A percentile compares a stretch with the other conserved stretches of the same genome.
phyloP scores from a whole-genome alignment of 2,113 vertebrate genomes.

The Heloderma charlesbogerti region DNA sequence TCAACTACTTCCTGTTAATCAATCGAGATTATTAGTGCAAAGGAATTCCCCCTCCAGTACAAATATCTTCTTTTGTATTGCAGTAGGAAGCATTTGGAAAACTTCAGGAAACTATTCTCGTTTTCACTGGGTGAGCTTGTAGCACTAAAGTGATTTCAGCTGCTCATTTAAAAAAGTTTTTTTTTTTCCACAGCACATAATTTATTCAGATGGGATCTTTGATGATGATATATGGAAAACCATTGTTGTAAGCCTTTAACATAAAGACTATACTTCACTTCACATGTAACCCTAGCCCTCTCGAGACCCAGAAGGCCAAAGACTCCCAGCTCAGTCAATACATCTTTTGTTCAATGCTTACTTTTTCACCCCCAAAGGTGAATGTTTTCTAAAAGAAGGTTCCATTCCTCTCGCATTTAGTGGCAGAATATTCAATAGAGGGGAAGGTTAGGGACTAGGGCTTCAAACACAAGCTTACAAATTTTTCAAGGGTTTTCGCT shows the following conservation, averaged over 20 bases:
- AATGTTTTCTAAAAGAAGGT: not conserved
- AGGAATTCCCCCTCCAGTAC: not conserved
- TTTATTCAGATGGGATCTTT: constrained; percentile 15
- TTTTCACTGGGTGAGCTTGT: constrained; percentile 21
- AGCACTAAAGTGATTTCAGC: constrained; percentile 41
- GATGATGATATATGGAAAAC: constrained; percentile 48
- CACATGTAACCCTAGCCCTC: constrained; percentile 24
- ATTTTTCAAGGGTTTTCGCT: not conserved
- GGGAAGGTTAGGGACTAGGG: not conserved
- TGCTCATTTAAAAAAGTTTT: not conserved
- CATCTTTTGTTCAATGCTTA: not conserved
- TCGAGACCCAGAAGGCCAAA: constrained; percentile 7
- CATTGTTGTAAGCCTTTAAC: constrained; percentile 24
- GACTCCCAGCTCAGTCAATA: not conserved
- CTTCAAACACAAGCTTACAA: not conserved
- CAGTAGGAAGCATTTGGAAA: constrained; percentile 45
- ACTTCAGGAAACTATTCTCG: constrained; percentile 51
- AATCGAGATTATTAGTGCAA: constrained; percentile 23
- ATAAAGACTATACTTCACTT: constrained; percentile 13
- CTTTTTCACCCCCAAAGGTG: not conserved
- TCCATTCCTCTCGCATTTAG: not conserved
- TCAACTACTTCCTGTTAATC: constrained; percentile 53
- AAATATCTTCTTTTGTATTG: constrained; percentile 29
- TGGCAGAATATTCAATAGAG: not conserved
- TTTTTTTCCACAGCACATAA: constrained; percentile 38